Conservation (phyloP, 2,888 invertebrate species). For the Netelia virgata region DNA sequence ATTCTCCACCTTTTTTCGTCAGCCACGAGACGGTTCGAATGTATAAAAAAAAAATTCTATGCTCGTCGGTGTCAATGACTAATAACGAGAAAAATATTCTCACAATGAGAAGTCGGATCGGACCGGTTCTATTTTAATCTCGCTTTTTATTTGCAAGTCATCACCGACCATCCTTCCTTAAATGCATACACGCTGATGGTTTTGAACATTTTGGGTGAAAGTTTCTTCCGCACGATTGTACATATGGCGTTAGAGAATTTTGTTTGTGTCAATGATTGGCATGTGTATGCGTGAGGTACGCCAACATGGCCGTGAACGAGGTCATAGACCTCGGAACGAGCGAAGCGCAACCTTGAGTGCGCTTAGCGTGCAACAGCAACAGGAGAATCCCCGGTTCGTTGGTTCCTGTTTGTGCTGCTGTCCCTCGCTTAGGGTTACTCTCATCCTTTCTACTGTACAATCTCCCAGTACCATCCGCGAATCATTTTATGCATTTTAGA, state of each 20-base stretch:
- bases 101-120: no score
- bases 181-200: background rate
- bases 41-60: no score
- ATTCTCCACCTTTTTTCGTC: no score
- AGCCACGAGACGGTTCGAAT: no score
- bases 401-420: slow-evolving; percentile 1
- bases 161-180: no score
- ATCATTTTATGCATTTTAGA: background rate
- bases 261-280: slow-evolving; percentile 62
- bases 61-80: no score
- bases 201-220: slow-evolving; percentile 57
- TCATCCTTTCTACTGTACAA: background rate
- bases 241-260: slow-evolving; percentile 12
- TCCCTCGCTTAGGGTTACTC: slow-evolving; percentile 9
- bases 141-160: no score
- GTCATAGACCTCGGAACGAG: slow-evolving; percentile 74
- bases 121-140: no score
- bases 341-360: slow-evolving; percentile 69
- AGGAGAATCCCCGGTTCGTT: slow-evolving; percentile 30
- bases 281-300: slow-evolving; percentile 45
- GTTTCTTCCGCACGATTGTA: slow-evolving; percentile 1
- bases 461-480: background rate
- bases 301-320: slow-evolving; percentile 75
- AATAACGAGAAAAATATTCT: no score
- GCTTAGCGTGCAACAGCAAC: slow-evolving; percentile 43